Percentiles rank a stretch among this genome's conserved stretches.
Conservation (phyloP, 2,888 invertebrate genomes). For the Buathra laborator region DNA sequence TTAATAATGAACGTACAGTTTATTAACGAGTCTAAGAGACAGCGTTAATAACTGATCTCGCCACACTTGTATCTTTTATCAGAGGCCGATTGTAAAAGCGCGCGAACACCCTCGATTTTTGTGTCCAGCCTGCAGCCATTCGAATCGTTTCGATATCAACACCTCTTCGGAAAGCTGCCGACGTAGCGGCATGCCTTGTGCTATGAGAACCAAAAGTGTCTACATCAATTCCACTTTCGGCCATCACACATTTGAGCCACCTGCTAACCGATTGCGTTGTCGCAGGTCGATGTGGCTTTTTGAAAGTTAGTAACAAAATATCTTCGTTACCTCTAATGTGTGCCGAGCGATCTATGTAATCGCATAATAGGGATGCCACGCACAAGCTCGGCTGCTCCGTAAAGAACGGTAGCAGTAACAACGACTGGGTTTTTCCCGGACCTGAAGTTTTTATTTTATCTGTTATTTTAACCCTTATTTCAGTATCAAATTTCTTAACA, state of each 20-base stretch:
- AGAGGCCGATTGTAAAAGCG: conserved; percentile 47
- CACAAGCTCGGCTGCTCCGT: conserved; percentile 39
- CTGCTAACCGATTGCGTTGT: conserved; percentile 38
- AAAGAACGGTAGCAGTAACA: conserved; percentile 42
- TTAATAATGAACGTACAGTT: conserved; percentile 57
- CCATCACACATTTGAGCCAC: conserved; percentile 29
- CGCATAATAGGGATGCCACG: conserved; percentile 11
- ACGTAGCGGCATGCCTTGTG: conserved; percentile 42
- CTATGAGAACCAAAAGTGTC: conserved; percentile 22
- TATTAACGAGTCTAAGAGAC: conserved; percentile 73
- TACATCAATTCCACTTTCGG: conserved; percentile 39
- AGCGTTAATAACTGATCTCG: conserved; percentile 77
- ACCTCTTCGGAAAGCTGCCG: conserved; percentile 26
- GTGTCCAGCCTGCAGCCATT: conserved; percentile 37
- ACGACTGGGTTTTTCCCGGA: conserved; percentile 31
- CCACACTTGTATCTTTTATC: conserved; percentile 75
- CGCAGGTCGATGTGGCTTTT: conserved; percentile 30
- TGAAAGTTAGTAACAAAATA: conserved; percentile 34
- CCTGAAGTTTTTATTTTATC: conserved; percentile 43
- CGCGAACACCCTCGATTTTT: conserved; percentile 30
- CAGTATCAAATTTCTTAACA: conserved; percentile 11
- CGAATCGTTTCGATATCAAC: conserved; percentile 37
- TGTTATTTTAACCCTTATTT: conserved; percentile 39
- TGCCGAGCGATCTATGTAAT: conserved; percentile 35
- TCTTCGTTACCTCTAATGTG: conserved; percentile 1